These are phyloP conservation scores for Cotesia typhae DNA, from an alignment of 1,140 invertebrate species.

Conservation along the genomic window DNA sequence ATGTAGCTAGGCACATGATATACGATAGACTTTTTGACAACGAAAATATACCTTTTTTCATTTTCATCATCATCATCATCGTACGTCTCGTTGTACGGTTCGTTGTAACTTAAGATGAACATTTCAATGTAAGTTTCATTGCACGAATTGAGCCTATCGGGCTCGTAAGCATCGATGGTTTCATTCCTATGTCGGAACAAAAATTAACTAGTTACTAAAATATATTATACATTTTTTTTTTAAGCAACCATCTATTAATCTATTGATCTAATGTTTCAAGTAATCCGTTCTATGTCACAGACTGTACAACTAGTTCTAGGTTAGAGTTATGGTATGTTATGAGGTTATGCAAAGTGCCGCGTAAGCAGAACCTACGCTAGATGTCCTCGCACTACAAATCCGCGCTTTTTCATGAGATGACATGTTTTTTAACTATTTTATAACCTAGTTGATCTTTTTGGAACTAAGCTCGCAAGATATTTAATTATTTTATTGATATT, in stretches of 20 bases:
- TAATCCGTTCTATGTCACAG: neutral
- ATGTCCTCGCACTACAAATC: too few relatives aligned
- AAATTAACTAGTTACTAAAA: conserved; percentile 22
- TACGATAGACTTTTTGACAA: conserved; percentile 2
- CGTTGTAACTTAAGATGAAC: conserved; percentile 32
- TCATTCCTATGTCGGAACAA: conserved; percentile 33
- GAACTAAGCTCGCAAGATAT: too few relatives aligned
- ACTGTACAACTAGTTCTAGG: too few relatives aligned
- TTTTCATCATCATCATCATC: conserved; percentile 5
- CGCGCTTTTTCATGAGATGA: too few relatives aligned
- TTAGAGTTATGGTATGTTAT: too few relatives aligned
- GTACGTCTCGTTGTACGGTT: conserved; percentile 36
- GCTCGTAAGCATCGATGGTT: conserved; percentile 27
- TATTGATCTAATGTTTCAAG: neutral
- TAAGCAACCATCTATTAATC: neutral
- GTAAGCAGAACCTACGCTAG: too few relatives aligned
- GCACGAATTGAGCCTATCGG: neutral
- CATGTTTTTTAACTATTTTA: too few relatives aligned
- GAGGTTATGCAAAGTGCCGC: too few relatives aligned
- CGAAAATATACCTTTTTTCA: conserved; percentile 30
- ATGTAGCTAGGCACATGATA: neutral
- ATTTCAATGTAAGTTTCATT: conserved; percentile 35
- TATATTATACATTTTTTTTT: neutral
- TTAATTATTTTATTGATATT: too few relatives aligned
- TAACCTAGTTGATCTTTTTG: too few relatives aligned